Evolutionary conservation across 37 sponge, comb jelly and placozoan genomes (phyloP), one percentile per base, ranked within the genome.

Genomic region (Petrosia ficiformis): DNA sequence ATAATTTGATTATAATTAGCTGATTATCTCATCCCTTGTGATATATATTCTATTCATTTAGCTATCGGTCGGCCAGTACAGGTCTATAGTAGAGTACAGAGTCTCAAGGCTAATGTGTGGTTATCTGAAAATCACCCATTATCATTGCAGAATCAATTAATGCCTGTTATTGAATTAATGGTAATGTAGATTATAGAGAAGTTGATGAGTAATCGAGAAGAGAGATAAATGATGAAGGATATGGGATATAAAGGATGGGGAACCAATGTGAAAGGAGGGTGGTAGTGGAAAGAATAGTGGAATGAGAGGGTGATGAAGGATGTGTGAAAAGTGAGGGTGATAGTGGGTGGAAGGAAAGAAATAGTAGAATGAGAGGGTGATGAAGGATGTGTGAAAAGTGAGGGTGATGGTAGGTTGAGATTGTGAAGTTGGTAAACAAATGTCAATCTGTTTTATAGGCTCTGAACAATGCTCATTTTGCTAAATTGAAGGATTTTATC

Each of bases 401-500:
- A n/a, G n/a, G n/a, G n/a, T n/a, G n/a, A n/a, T n/a, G n/a, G n/a
- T n/a, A n/a, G n/a, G n/a, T n/a, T n/a, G n/a, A n/a, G n/a, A n/a
- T n/a, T n/a, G n/a, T n/a, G n/a, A n/a, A n/a, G n/a, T n/a, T n/a
- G n/a, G n/a, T n/a, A n/a, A n/a, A n/a, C n/a, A n/a, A n/a, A n/a
- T n/a, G n/a, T n/a, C n/a, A n/a, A n/a, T n/a, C n/a, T n/a, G n/a
- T 61, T 61, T n/a, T n/a, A 26, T 57, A 86, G 92, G 78, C 90
- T 25, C 59, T 89, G 31, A 89, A 73, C 29, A 89, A 82, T 61
- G 73, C 84, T 14, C 99, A 99, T 80, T 99, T 99, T 91, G 92
- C 92, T 16, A 90, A 93, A 35, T 58, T 99, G 57, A 83, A 90
- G 65, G 99, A 99, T 37, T 99, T 99, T 73, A 90, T 99, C 35